Evolutionary conservation across 2,888 invertebrate genomes (phyloP).

Genomic region (Andrena haemorrhoa): DNA sequence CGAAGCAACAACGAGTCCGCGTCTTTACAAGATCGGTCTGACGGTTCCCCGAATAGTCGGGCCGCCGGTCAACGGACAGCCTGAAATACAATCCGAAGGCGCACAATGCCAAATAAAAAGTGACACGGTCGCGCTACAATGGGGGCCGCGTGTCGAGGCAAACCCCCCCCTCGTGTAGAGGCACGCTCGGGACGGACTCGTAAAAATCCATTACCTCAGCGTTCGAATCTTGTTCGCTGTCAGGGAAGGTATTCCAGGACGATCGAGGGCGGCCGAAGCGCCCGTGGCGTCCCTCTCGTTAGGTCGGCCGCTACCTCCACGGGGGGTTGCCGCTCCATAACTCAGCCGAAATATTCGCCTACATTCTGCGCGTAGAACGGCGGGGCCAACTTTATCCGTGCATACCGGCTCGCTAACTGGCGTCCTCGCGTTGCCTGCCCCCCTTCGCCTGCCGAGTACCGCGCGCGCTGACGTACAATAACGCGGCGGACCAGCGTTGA

Average conservation of each 20-base stretch:
- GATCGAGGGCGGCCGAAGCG: slow-evolving; percentile 67
- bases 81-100: slow-evolving; percentile 40
- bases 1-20: neutral
- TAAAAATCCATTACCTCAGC: slow-evolving; percentile 68
- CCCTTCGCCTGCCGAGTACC: neutral
- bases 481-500: slow-evolving; percentile 61
- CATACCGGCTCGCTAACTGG: slow-evolving; percentile 22
- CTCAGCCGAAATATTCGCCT: slow-evolving; percentile 82
- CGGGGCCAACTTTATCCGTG: slow-evolving; percentile 75
- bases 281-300: slow-evolving; percentile 65
- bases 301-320: slow-evolving; percentile 58
- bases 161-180: slow-evolving; percentile 16
- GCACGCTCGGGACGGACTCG: slow-evolving; percentile 51
- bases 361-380: slow-evolving; percentile 74
- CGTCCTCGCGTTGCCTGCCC: slow-evolving; percentile 2
- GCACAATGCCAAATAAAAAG: slow-evolving; percentile 59
- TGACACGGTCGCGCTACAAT: slow-evolving; percentile 49
- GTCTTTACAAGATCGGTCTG: slow-evolving; percentile 12
- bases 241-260: slow-evolving; percentile 55
- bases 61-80: slow-evolving; percentile 11
- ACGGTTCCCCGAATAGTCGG: neutral
- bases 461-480: slow-evolving; percentile 67
- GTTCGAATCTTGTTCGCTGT: slow-evolving; percentile 68
- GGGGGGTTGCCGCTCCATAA: slow-evolving; percentile 73
- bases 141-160: slow-evolving; percentile 41